Conservation (phyloP, 92 coral and sea anemone genomes). For the Galaxea fascicularis region DNA sequence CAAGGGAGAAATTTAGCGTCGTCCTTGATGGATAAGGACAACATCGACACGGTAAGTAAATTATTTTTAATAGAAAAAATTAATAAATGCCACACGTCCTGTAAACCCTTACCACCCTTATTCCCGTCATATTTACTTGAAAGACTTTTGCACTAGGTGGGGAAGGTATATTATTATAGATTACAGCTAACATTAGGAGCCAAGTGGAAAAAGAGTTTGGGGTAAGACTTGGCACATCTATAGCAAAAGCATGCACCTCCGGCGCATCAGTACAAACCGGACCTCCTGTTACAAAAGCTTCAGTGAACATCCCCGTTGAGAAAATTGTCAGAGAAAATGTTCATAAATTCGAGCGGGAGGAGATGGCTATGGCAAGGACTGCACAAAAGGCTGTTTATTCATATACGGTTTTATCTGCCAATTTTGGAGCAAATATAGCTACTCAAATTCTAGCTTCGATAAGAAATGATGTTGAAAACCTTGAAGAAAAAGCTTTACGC, state of each 20-base stretch:
- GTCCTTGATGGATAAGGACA: slow-evolving; percentile 29
- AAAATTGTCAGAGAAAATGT: slow-evolving; percentile 39
- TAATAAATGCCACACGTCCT: background rate
- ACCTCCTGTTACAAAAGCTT: background rate
- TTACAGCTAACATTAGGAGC: slow-evolving; percentile 2
- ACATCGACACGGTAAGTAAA: slow-evolving; percentile 21
- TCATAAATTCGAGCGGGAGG: background rate
- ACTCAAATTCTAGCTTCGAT: slow-evolving; percentile 35
- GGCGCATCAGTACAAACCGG: slow-evolving; percentile 13
- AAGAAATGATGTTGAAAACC: slow-evolving; percentile 29
- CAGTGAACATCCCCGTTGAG: slow-evolving; percentile 14
- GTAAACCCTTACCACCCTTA: slow-evolving; percentile 10
- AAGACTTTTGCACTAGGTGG: background rate
- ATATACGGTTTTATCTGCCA: slow-evolving; percentile 25
- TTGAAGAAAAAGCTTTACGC: slow-evolving; percentile 27
- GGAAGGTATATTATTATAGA: slow-evolving; percentile 8
- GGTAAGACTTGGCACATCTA: slow-evolving; percentile 50
- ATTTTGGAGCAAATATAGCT: slow-evolving; percentile 1
- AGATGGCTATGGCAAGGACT: slow-evolving; percentile 27
- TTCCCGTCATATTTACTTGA: background rate
- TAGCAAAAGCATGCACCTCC: slow-evolving; percentile 30
- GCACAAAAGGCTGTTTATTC: slow-evolving; percentile 34
- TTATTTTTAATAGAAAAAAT: background rate
- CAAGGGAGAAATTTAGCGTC: slow-evolving; percentile 21
- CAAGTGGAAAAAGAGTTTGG: slow-evolving; percentile 58